Evolutionary conservation across 2,797 vertebrate genomes (phyloP).

Genomic region (Coreius guichenoti): DNA sequence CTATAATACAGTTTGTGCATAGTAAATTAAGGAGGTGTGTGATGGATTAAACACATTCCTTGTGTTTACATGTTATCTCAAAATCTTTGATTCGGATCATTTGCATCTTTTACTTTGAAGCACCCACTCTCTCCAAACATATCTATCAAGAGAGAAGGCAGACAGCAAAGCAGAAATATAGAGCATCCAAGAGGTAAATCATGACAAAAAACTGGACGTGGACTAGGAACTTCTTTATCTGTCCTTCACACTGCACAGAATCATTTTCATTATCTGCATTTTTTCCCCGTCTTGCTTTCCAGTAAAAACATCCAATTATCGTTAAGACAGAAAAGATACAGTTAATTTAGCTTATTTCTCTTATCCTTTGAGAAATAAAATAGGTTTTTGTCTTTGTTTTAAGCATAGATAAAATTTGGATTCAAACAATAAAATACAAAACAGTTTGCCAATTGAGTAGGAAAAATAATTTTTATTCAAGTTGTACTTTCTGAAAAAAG

Average conservation of each 20-base stretch:
- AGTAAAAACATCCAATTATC: neutral
- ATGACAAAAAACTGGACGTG: constrained; percentile 26
- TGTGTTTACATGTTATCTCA: constrained; percentile 27
- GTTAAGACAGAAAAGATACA: neutral
- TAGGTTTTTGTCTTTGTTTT: neutral
- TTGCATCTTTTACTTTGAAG: constrained; percentile 22
- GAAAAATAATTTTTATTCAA: neutral
- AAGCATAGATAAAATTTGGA: neutral
- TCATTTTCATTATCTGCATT: neutral
- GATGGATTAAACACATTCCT: constrained; percentile 8
- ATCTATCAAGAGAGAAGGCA: constrained; percentile 33
- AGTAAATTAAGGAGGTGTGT: neutral
- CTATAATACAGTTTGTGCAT: neutral
- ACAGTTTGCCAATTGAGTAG: neutral
- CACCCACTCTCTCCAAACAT: constrained; percentile 9
- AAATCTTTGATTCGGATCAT: constrained; percentile 22
- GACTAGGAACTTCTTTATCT: constrained; percentile 2
- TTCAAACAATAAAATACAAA: neutral
- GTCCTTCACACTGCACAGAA: neutral
- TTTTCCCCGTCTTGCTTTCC: neutral
- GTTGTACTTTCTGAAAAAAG: neutral
- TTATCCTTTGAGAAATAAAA: neutral
- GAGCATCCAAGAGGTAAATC: constrained; percentile 14
- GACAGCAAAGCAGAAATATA: constrained; percentile 23
- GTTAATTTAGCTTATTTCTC: neutral